These are phyloP conservation scores for Rhodeus uyekii DNA, from an alignment of 2,797 vertebrate species.

Conservation along the genomic window DNA sequence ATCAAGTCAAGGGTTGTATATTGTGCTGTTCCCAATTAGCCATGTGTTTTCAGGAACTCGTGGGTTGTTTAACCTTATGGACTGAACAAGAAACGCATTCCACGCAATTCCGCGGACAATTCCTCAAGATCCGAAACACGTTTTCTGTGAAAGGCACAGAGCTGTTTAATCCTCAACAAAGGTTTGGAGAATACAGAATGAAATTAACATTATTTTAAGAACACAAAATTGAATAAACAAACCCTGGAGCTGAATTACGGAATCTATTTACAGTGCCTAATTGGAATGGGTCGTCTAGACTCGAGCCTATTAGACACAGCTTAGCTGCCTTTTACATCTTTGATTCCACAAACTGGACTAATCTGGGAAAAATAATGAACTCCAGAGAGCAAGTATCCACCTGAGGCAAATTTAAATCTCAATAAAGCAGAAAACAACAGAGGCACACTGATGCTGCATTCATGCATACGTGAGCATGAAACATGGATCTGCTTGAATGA, in stretches of 20 bases:
- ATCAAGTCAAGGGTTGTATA: constrained; percentile 33
- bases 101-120: neutral
- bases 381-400: constrained; percentile 69
- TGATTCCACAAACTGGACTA: constrained; percentile 73
- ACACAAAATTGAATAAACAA: constrained; percentile 78
- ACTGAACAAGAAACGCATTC: neutral
- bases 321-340: constrained; percentile 68
- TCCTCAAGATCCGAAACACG: neutral
- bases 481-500: constrained; percentile 5
- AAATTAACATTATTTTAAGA: constrained; percentile 42
- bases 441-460: constrained; percentile 10
- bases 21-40: neutral
- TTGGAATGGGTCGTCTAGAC: constrained; percentile 79
- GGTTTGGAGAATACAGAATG: constrained; percentile 62
- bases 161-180: constrained; percentile 45
- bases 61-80: neutral
- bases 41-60: neutral
- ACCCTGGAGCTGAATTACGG: constrained; percentile 71
- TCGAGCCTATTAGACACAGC: constrained; percentile 80
- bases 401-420: constrained; percentile 71
- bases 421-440: constrained; percentile 62
- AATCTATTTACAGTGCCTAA: constrained; percentile 82
- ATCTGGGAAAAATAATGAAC: constrained; percentile 79
- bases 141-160: neutral
- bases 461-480: constrained; percentile 12